phyloP scores from a whole-genome alignment of 1,140 invertebrate species.

The Drosophila micromelanica region DNA sequence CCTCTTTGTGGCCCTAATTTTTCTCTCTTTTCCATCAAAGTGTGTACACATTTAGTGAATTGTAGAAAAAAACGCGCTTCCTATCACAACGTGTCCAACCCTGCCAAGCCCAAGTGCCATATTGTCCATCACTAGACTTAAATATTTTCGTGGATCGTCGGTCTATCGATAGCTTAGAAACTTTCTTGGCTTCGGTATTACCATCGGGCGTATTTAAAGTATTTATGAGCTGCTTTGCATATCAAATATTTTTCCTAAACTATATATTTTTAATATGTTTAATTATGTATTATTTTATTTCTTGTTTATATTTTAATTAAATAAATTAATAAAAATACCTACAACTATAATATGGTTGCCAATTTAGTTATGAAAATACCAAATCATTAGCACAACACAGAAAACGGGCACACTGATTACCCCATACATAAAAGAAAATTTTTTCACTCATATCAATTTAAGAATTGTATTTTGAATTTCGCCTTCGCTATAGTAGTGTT shows the following conservation, averaged over 20 bases:
- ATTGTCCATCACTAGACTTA: conserved; percentile 17
- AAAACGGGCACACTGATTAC: conserved; percentile 26
- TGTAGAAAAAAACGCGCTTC: conserved; percentile 37
- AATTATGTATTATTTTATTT: no score
- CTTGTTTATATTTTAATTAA: no score
- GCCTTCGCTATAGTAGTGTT: conserved; percentile 8
- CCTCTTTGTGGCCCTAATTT: conserved; percentile 79
- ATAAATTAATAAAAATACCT: not conserved
- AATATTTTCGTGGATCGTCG: conserved; percentile 12
- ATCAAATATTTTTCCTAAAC: no score
- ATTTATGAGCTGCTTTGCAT: not conserved
- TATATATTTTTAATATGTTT: no score
- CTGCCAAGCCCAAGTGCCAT: conserved; percentile 38
- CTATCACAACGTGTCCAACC: conserved; percentile 25
- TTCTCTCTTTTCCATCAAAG: conserved; percentile 64
- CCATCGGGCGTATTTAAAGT: not conserved
- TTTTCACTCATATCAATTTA: conserved; percentile 29
- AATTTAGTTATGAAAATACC: conserved; percentile 1
- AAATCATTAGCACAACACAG: not conserved
- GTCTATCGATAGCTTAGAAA: conserved; percentile 7
- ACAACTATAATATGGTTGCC: not conserved
- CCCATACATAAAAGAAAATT: conserved; percentile 53
- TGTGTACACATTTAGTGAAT: conserved; percentile 41
- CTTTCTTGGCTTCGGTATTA: not conserved
- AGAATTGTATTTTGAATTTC: conserved; percentile 34